Percentiles rank a stretch among this genome's conserved stretches.
These are phyloP conservation scores for Callospermophilus lateralis DNA, from an alignment of 2,113 vertebrate species.

Conservation along the genomic window DNA sequence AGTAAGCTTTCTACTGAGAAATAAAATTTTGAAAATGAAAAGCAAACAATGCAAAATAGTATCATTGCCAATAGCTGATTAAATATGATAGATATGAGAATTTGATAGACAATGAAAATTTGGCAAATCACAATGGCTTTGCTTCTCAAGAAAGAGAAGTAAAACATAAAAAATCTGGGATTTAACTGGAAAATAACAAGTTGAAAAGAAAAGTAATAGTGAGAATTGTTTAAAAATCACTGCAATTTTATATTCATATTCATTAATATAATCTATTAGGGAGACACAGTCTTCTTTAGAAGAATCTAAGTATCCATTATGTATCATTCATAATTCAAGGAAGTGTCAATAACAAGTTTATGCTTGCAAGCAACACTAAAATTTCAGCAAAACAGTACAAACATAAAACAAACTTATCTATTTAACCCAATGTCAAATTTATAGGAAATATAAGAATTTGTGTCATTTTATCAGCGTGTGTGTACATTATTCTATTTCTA, in stretches of 20 bases:
- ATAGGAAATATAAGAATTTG: neutral
- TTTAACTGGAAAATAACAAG: neutral
- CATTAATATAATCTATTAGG: neutral
- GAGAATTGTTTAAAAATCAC: neutral
- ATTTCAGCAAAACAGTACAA: neutral
- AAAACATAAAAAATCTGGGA: neutral
- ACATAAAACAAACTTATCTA: neutral
- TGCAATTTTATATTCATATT: neutral
- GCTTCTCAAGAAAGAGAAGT: neutral
- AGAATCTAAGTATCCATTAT: neutral
- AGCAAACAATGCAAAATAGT: neutral
- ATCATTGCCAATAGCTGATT: neutral
- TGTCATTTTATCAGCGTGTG: neutral
- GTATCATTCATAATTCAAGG: neutral
- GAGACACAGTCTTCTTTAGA: neutral
- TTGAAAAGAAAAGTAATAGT: neutral
- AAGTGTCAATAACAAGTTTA: conserved; percentile 11
- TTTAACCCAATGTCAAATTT: neutral
- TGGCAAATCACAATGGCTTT: neutral
- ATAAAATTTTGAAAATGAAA: conserved; percentile 41
- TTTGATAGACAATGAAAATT: neutral
- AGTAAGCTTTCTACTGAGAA: neutral
- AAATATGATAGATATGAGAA: neutral
- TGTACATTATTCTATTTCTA: conserved; percentile 32
- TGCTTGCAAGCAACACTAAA: conserved; percentile 1